phyloP scores from a whole-genome alignment of 2,888 invertebrate genomes.

The Anodontia alba region DNA sequence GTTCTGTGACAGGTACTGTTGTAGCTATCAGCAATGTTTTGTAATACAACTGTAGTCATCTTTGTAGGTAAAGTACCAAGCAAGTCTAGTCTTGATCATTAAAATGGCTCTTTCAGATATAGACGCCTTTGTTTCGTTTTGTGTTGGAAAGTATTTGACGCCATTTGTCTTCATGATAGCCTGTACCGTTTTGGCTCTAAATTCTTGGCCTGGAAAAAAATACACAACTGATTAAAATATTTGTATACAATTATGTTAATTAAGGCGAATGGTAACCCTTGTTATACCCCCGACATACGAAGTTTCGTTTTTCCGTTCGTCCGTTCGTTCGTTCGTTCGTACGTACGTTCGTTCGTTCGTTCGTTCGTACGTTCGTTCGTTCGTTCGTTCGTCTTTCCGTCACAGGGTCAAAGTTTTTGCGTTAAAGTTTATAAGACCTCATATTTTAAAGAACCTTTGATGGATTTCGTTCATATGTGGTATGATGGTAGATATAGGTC shows the following conservation, averaged over 20 bases:
- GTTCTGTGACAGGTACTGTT: constrained; percentile 48
- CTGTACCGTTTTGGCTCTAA: constrained; percentile 33
- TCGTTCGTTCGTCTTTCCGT: no score
- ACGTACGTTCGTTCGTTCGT: no score
- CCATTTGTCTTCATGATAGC: constrained; percentile 19
- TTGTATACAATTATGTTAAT: neutral
- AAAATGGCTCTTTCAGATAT: constrained; percentile 41
- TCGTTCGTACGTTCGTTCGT: no score
- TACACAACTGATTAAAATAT: neutral
- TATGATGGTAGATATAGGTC: no score
- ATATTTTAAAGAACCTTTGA: no score
- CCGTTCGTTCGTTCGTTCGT: no score
- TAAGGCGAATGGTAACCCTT: neutral
- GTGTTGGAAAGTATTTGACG: constrained; percentile 37
- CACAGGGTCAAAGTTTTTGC: no score
- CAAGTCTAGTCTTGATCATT: constrained; percentile 35
- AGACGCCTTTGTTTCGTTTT: constrained; percentile 42
- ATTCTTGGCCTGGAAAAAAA: constrained; percentile 43
- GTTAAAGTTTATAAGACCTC: no score
- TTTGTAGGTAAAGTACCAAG: constrained; percentile 41
- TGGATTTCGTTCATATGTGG: no score
- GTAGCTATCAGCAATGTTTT: constrained; percentile 41
- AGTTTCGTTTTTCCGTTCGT: no score
- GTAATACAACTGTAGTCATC: constrained; percentile 25
- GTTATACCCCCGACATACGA: neutral